A percentile compares a stretch with the other conserved stretches of the same genome.
Evolutionary conservation across 2,888 invertebrate species (phyloP).

Genomic region (Anoplius nigerrimus): DNA sequence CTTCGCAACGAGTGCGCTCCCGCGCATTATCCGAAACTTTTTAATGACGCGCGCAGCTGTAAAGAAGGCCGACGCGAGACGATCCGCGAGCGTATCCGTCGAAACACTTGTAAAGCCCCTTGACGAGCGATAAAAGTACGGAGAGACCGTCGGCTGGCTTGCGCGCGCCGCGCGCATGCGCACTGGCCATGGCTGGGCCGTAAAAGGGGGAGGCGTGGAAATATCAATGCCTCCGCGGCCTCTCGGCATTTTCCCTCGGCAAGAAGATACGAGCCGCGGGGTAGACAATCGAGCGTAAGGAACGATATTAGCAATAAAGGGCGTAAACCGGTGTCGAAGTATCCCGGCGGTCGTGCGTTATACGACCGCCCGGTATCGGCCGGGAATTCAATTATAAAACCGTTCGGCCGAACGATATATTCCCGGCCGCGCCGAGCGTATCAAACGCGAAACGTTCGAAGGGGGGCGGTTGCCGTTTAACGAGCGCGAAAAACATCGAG

Average conservation of each 20-base stretch:
- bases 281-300: constrained; percentile 47
- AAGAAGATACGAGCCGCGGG: constrained; percentile 31
- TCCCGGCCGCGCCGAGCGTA: too few species aligned
- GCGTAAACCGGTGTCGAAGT: constrained; percentile 39
- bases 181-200: constrained; percentile 12
- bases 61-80: constrained; percentile 17
- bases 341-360: constrained; percentile 27
- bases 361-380: constrained; percentile 34
- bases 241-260: too few species aligned
- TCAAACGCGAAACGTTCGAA: too few species aligned
- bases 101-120: constrained; percentile 38
- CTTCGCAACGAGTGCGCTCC: background rate
- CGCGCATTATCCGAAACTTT: background rate
- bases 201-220: constrained; percentile 44
- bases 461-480: too few species aligned
- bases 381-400: constrained; percentile 40
- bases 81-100: constrained; percentile 27
- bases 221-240: constrained; percentile 46
- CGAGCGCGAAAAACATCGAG: too few species aligned
- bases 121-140: constrained; percentile 47
- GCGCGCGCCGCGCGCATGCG: background rate
- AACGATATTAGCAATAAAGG: constrained; percentile 54
- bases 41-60: constrained; percentile 24
- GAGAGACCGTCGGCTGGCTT: too few species aligned
- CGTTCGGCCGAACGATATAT: too few species aligned